These are phyloP conservation scores for Mythimna loreyi DNA, from an alignment of 2,888 invertebrate genomes.

Conservation along the genomic window DNA sequence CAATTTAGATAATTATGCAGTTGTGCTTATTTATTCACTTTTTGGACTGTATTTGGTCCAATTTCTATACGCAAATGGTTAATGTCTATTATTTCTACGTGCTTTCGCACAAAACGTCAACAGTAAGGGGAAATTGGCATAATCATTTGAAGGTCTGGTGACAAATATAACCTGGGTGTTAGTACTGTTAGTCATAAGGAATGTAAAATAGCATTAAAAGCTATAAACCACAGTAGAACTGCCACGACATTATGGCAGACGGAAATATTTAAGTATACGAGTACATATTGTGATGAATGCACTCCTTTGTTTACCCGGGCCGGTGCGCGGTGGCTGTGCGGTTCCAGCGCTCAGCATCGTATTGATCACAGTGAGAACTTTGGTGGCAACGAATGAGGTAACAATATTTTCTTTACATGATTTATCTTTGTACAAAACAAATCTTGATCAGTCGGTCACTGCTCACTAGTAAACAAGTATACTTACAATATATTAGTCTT, in stretches of 20 bases:
- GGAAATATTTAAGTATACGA: conserved; percentile 82
- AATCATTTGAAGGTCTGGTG: conserved; percentile 61
- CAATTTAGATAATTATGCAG: too few species aligned
- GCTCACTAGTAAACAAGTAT: conserved; percentile 23
- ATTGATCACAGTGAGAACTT: conserved; percentile 41
- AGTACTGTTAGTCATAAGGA: conserved; percentile 67
- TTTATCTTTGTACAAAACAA: conserved; percentile 21
- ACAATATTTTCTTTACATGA: conserved; percentile 10
- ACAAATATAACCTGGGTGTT: conserved; percentile 77
- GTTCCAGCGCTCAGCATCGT: conserved; percentile 53
- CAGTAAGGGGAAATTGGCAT: conserved; percentile 57
- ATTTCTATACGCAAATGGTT: too few species aligned
- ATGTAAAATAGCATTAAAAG: conserved; percentile 78
- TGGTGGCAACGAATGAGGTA: conserved; percentile 14
- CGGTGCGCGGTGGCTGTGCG: conserved; percentile 43
- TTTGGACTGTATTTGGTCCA: too few species aligned
- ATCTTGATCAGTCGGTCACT: conserved; percentile 21
- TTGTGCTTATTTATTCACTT: neutral
- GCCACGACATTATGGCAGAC: conserved; percentile 73
- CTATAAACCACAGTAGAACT: conserved; percentile 71
- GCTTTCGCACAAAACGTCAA: conserved; percentile 35
- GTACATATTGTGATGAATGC: conserved; percentile 73
- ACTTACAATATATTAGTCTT: neutral
- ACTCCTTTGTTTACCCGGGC: conserved; percentile 73
- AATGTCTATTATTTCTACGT: conserved; percentile 18